These are phyloP conservation scores for Linyphia triangularis DNA, from an alignment of 2,888 invertebrate genomes.

Conservation along the genomic window DNA sequence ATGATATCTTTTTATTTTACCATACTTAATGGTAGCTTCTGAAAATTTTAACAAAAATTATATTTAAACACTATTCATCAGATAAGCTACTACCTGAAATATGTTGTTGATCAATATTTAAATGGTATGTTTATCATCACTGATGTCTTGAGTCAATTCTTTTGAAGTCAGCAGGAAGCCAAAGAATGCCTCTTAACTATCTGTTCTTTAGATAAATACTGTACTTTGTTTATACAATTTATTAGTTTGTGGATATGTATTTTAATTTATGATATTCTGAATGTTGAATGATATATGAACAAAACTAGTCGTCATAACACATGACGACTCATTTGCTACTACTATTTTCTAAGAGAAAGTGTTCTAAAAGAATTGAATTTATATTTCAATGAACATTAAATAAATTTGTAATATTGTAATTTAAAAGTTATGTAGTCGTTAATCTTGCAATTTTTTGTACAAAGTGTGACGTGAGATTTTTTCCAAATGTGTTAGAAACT, in stretches of 20 bases:
- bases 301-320: slow-evolving; percentile 11
- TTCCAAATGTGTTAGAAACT: not conserved
- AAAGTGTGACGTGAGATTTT: not conserved
- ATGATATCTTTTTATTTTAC: too few species aligned
- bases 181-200: slow-evolving; percentile 19
- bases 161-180: slow-evolving; percentile 25
- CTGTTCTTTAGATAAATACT: slow-evolving; percentile 7
- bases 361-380: not conserved
- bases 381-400: not conserved
- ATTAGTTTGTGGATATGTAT: not conserved
- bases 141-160: too few species aligned
- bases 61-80: too few species aligned
- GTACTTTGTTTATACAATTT: slow-evolving; percentile 17
- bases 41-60: too few species aligned
- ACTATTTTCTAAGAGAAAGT: not conserved
- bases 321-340: not conserved
- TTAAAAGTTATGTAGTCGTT: not conserved
- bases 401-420: not conserved
- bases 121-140: too few species aligned
- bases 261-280: not conserved
- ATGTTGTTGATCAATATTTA: too few species aligned
- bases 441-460: slow-evolving; percentile 8
- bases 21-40: too few species aligned
- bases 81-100: too few species aligned
- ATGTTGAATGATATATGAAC: not conserved